Evolutionary conservation across 2,113 vertebrate genomes (phyloP), one percentile per base, ranked within the genome.

Genomic region (Salvelinus namaycush): DNA sequence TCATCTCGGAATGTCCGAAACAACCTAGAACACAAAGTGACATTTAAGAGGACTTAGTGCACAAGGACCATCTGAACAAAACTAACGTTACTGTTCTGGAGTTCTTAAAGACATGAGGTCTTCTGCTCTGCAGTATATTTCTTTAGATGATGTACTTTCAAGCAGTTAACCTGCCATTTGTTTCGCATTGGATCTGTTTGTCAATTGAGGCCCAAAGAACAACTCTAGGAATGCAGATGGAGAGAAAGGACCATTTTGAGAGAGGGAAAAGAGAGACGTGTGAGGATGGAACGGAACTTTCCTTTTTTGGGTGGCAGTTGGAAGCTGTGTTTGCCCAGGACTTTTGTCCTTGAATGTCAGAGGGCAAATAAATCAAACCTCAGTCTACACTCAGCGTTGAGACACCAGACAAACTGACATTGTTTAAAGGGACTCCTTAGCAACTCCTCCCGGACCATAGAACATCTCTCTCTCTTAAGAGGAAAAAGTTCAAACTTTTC

Each of bases 1-100:
- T 83, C 92, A 57, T 98, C 96, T 75, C 96, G 96, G 87, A 97
- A 98, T 0, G 96, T 98, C 60, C 95, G 92, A 77, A 96, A 98
- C 5, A 98, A 89, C 78, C 97, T 98, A 90, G 59, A 88, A 89
- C 79, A 82, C n/a, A 89, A 60, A 74, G 0, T 12, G 29, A 76
- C 66, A 76, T 49, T 62, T 62, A 62, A 62, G n/a, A 22, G n/a
- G 18, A 62, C n/a, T 62, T 57, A 57, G 54, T 57, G 59, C n/a
- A n/a, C 59, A 62, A 22, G 18, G 7, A 62, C 18, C 18, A 62
- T 8, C n/a, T 24, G 59, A 62, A 62, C 59, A 62, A 22, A 24
- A 22, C 16, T 22, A 18, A 18, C 16, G 51, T 54, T 34, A 22
- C n/a, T 24, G 59, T 9, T 3, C 59, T 5, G n/a, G 18, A 1